Conservation (phyloP, 2,797 vertebrate genomes). For the Gymnocypris eckloni region DNA sequence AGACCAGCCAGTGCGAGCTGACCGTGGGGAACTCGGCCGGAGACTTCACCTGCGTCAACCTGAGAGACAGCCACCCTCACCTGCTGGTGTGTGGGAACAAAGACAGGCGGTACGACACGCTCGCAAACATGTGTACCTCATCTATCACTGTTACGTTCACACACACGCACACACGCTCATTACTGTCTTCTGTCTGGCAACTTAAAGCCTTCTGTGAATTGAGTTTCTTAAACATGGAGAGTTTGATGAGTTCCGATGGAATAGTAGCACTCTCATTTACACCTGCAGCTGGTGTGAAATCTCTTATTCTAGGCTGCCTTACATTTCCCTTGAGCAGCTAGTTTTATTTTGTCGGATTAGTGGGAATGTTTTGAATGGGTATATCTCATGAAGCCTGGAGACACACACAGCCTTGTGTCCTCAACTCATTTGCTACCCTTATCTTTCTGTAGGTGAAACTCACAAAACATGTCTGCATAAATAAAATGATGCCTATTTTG, state of each 20-base stretch:
- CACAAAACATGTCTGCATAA: neutral
- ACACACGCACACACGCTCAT: neutral
- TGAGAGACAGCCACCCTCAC: slow-evolving; percentile 84
- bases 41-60: slow-evolving; percentile 91
- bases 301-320: neutral
- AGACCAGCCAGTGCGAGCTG: slow-evolving; percentile 82
- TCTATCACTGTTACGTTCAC: slow-evolving; percentile 23
- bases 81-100: slow-evolving; percentile 94
- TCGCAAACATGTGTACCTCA: slow-evolving; percentile 25
- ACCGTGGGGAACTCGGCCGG: slow-evolving; percentile 86
- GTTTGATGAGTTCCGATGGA: slow-evolving; percentile 42
- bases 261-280: slow-evolving; percentile 43
- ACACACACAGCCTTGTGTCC: neutral
- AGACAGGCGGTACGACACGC: slow-evolving; percentile 86
- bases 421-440: neutral
- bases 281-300: slow-evolving; percentile 35
- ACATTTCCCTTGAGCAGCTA: neutral
- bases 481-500: too few species aligned
- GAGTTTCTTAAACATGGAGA: slow-evolving; percentile 30
- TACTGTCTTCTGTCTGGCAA: slow-evolving; percentile 47
- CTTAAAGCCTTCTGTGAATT: slow-evolving; percentile 28
- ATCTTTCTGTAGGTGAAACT: neutral
- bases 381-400: neutral
- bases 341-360: neutral
- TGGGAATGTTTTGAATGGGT: neutral